phyloP scores from a whole-genome alignment of 1,140 invertebrate species.

The Saccostrea cuccullata region DNA sequence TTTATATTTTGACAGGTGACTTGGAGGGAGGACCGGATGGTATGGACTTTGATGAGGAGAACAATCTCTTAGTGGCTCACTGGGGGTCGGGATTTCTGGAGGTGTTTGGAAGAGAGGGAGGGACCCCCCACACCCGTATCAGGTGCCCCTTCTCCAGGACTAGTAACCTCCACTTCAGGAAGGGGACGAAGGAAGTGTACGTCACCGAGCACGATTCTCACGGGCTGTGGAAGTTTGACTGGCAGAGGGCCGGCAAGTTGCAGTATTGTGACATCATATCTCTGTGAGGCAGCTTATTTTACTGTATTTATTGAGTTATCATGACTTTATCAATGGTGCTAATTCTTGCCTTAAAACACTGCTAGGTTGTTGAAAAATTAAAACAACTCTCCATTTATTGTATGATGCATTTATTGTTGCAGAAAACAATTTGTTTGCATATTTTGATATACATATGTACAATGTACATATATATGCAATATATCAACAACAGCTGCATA shows the following conservation, averaged over 20 bases:
- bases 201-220: conserved; percentile 74
- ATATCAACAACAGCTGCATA: background rate
- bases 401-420: no score
- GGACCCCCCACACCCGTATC: conserved; percentile 68
- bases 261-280: conserved; percentile 70
- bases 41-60: conserved; percentile 75
- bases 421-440: background rate
- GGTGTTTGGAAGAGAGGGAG: conserved; percentile 70
- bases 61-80: conserved; percentile 73
- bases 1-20: conserved; percentile 57
- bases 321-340: background rate
- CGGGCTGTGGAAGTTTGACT: conserved; percentile 74
- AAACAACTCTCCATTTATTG: no score
- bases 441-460: background rate
- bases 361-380: no score
- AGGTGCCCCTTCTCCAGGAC: conserved; percentile 70
- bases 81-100: conserved; percentile 71
- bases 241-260: conserved; percentile 67
- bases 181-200: conserved; percentile 67
- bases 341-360: no score
- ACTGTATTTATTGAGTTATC: background rate
- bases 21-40: conserved; percentile 74
- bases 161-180: conserved; percentile 74
- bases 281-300: background rate
- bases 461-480: background rate